These are phyloP conservation scores for Conistra vaccinii DNA, from an alignment of 2,888 invertebrate species.

Conservation along the genomic window DNA sequence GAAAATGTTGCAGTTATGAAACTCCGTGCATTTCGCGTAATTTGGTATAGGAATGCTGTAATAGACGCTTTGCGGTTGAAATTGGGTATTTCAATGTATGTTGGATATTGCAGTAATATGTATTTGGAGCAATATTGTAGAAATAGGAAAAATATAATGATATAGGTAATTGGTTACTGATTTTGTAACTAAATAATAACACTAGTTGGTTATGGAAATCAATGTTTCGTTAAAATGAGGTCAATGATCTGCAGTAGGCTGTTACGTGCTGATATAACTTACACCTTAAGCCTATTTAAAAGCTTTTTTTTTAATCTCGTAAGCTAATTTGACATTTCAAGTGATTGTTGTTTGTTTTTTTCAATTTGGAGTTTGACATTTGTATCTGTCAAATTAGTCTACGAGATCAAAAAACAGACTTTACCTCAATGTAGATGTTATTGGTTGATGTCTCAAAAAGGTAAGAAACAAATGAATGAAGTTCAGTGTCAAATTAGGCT, in stretches of 20 bases:
- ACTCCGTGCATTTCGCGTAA: conserved; percentile 51
- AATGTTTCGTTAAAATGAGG: neutral
- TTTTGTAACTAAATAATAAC: neutral
- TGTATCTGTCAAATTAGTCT: no score
- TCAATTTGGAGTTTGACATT: no score
- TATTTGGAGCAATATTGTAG: conserved; percentile 15
- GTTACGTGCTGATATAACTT: no score
- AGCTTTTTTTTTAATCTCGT: no score
- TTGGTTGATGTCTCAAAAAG: neutral
- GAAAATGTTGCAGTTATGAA: conserved; percentile 62
- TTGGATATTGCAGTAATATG: conserved; percentile 29
- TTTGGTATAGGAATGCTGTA: conserved; percentile 63
- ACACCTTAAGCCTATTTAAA: no score
- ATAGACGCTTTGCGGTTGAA: conserved; percentile 34
- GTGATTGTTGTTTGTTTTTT: no score
- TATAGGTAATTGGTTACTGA: neutral
- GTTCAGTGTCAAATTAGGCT: neutral
- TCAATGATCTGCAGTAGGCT: neutral
- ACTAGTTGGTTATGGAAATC: neutral
- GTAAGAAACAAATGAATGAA: neutral
- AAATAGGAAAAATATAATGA: neutral
- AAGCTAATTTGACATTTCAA: no score
- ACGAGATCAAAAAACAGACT: no score
- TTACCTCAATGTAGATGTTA: neutral
- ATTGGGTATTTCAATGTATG: conserved; percentile 33